Conservation (phyloP, 30 jellyfish, hydroid and myxozoan genomes). For the Aurelia aurita complex sp. Pacific region DNA sequence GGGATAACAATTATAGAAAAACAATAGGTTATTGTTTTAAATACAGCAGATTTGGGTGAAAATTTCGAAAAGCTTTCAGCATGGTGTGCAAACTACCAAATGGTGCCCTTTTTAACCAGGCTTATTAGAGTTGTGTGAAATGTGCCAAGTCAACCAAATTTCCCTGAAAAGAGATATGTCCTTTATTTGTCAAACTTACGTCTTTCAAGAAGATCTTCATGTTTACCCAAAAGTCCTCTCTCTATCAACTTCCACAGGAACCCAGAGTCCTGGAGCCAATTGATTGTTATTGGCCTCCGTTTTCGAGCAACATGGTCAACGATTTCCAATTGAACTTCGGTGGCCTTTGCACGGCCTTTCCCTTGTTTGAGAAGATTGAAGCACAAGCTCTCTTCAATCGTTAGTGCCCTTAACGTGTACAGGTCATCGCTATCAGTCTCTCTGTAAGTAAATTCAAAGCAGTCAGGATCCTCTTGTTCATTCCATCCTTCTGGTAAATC, state of each 20-base stretch:
- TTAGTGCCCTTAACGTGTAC: constrained; percentile 20
- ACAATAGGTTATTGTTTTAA: no score
- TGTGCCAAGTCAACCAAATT: no score
- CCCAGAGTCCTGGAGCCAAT: constrained; percentile 47
- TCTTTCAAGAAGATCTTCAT: constrained; percentile 38
- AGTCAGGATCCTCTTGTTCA: constrained; percentile 53
- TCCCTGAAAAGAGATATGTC: no score
- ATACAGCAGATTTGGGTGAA: no score
- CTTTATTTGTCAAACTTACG: constrained; percentile 3
- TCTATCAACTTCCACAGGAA: constrained; percentile 39
- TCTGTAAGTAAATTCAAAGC: constrained; percentile 46
- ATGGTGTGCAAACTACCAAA: no score
- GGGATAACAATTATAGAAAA: no score
- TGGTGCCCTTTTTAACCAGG: no score
- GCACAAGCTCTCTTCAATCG: constrained; percentile 42
- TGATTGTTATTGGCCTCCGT: constrained; percentile 33
- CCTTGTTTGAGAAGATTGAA: constrained; percentile 31
- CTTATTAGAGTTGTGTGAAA: no score
- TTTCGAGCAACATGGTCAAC: constrained; percentile 34
- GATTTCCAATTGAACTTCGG: constrained; percentile 15
- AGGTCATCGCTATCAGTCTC: neutral
- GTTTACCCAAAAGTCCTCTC: constrained; percentile 40
- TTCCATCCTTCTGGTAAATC: constrained; percentile 62
- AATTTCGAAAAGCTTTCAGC: no score
- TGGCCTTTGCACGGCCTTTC: constrained; percentile 32